phyloP scores from a whole-genome alignment of 2,888 invertebrate species.

The Mimas tiliae region DNA sequence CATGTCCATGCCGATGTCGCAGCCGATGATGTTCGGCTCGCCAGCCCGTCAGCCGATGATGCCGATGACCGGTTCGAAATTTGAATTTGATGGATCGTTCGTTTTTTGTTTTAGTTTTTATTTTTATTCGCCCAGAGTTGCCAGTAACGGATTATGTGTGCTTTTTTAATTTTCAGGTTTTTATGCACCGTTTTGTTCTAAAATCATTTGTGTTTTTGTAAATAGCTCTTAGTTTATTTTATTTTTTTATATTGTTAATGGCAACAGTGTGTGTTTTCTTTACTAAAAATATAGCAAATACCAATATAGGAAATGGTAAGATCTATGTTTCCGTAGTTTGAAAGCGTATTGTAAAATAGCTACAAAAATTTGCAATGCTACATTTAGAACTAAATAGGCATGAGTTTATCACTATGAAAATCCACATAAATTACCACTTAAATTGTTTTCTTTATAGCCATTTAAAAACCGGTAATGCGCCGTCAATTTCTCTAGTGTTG shows the following conservation, averaged over 20 bases:
- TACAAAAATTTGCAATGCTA: background rate
- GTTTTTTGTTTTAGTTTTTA: conserved; percentile 48
- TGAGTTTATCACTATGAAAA: too few relatives aligned
- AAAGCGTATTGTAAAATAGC: background rate
- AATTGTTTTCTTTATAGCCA: too few relatives aligned
- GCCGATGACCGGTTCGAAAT: conserved; percentile 81
- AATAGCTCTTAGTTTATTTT: conserved; percentile 35
- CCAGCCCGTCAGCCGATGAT: conserved; percentile 76
- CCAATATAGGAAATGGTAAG: conserved; percentile 29
- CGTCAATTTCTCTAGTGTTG: too few relatives aligned
- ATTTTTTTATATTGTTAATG: conserved; percentile 36
- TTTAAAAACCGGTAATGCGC: too few relatives aligned
- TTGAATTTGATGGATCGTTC: conserved; percentile 61
- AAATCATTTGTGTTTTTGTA: conserved; percentile 37
- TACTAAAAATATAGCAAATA: conserved; percentile 29
- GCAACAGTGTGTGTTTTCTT: conserved; percentile 32
- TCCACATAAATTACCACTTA: too few relatives aligned
- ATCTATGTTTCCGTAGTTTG: conserved; percentile 7
- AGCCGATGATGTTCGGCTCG: conserved; percentile 77
- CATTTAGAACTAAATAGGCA: background rate
- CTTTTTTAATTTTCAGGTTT: conserved; percentile 23
- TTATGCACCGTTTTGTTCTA: conserved; percentile 43
- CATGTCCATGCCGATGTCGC: conserved; percentile 69
- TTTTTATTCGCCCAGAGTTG: conserved; percentile 43
- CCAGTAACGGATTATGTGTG: conserved; percentile 32